A percentile compares a stretch with the other conserved stretches of the same genome.
These are phyloP conservation scores for Aphelocoma coerulescens DNA, from an alignment of 2,113 vertebrate genomes.

Conservation along the genomic window DNA sequence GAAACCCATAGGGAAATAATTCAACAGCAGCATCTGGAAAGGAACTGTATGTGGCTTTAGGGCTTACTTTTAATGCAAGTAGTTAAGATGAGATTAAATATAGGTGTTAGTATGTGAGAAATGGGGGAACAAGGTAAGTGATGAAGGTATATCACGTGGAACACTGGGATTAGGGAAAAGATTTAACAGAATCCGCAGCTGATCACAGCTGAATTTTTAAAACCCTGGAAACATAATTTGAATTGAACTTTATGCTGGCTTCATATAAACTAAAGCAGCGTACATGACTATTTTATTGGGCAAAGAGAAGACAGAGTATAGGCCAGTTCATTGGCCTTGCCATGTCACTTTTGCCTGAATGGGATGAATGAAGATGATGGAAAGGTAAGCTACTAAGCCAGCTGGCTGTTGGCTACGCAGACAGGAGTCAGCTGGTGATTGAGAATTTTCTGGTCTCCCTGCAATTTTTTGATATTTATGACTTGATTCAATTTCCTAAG, in stretches of 20 bases:
- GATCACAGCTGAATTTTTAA: slow-evolving; percentile 62
- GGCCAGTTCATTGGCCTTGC: neutral
- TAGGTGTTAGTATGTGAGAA: slow-evolving; percentile 71
- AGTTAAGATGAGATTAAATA: slow-evolving; percentile 73
- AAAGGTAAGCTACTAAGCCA: neutral
- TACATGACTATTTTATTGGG: neutral
- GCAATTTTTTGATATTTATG: neutral
- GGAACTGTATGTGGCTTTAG: slow-evolving; percentile 65
- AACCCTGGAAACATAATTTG: slow-evolving; percentile 37
- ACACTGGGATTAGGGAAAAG: slow-evolving; percentile 49
- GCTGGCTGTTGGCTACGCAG: neutral
- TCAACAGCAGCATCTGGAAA: slow-evolving; percentile 74
- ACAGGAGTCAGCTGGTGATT: neutral
- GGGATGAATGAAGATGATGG: neutral
- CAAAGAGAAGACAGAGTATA: neutral
- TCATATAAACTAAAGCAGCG: neutral
- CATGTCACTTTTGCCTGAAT: neutral
- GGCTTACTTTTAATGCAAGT: slow-evolving; percentile 68
- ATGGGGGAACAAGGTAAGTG: slow-evolving; percentile 30
- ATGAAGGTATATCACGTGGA: slow-evolving; percentile 50
- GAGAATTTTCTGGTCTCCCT: neutral
- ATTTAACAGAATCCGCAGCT: slow-evolving; percentile 32
- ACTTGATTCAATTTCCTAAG: neutral
- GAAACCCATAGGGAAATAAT: slow-evolving; percentile 67
- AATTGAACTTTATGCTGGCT: slow-evolving; percentile 30